These are phyloP conservation scores for Argyra leucocephala DNA, from an alignment of 2,888 invertebrate genomes.

Conservation along the genomic window DNA sequence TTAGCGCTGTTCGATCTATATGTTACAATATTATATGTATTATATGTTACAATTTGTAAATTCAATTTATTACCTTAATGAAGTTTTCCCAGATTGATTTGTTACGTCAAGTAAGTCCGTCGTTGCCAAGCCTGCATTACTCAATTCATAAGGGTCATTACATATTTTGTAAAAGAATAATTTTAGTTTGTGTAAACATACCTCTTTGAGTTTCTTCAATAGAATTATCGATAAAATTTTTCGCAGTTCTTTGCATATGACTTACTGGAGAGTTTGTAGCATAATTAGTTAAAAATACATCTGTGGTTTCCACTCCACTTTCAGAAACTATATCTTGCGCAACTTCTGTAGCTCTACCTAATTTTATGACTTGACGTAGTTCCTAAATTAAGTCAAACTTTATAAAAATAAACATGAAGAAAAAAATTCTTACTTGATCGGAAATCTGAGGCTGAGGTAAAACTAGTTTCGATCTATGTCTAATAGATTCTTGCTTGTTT, in stretches of 20 bases:
- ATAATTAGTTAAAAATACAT: slow-evolving; percentile 84
- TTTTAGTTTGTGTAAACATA: too few species aligned
- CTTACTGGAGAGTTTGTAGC: slow-evolving; percentile 55
- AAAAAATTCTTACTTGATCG: slow-evolving; percentile 52
- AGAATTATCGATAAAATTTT: too few species aligned
- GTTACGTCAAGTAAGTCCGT: too few species aligned
- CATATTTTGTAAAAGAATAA: too few species aligned
- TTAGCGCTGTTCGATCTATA: too few species aligned
- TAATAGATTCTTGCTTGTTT: slow-evolving; percentile 77
- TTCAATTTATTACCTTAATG: too few species aligned
- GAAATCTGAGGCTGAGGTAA: slow-evolving; percentile 94
- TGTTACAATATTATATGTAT: too few species aligned
- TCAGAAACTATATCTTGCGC: slow-evolving; percentile 81
- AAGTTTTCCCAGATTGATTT: too few species aligned
- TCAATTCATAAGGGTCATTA: too few species aligned
- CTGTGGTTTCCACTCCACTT: slow-evolving; percentile 66
- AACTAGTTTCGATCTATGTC: slow-evolving; percentile 90
- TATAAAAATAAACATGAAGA: slow-evolving; percentile 4
- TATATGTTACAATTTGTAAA: too few species aligned
- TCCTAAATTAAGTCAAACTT: slow-evolving; percentile 46
- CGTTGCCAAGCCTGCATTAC: too few species aligned
- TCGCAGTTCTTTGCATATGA: not conserved
- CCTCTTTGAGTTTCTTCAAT: too few species aligned
- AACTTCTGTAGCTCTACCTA: slow-evolving; percentile 82
- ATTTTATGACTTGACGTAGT: slow-evolving; percentile 81